Percentiles rank a stretch among this genome's conserved stretches.
phyloP scores from a whole-genome alignment of 2,113 vertebrate genomes.

The Sclerurus mexicanus region DNA sequence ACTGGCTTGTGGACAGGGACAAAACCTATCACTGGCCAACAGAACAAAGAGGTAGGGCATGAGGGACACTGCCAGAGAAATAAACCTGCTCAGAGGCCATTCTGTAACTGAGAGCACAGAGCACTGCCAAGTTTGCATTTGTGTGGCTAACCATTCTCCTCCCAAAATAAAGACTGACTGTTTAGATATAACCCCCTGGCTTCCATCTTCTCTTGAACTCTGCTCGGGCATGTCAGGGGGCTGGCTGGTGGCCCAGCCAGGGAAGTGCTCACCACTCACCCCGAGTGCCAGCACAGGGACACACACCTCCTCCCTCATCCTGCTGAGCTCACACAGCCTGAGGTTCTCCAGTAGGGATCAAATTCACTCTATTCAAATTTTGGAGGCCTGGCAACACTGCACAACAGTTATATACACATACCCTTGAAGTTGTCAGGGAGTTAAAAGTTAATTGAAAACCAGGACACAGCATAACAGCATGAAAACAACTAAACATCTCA shows the following conservation, averaged over 20 bases:
- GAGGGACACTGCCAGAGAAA: not conserved
- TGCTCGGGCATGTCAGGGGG: fast-evolving
- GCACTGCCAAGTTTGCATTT: not conserved
- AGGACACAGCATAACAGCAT: not conserved
- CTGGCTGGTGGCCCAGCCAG: not conserved
- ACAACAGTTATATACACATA: not conserved
- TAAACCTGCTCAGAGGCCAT: not conserved
- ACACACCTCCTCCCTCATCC: fast-evolving
- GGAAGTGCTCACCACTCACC: not conserved
- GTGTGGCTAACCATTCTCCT: not conserved
- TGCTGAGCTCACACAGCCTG: not conserved
- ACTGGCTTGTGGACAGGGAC: not conserved
- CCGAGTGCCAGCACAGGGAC: fast-evolving
- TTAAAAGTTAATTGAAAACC: not conserved
- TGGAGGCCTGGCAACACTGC: not conserved
- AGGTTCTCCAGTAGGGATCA: not conserved
- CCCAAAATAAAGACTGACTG: not conserved
- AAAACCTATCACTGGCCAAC: not conserved
- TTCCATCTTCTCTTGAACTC: not conserved
- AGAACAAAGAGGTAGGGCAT: not conserved
- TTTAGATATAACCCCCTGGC: not conserved
- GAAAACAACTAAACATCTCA: not conserved
- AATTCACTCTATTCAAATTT: not conserved
- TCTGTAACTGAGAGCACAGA: not conserved
- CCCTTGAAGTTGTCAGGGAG: not conserved